Percentiles rank a stretch among this genome's conserved stretches.
These are phyloP conservation scores for Cydia fagiglandana DNA, from an alignment of 1,140 invertebrate species.

Conservation along the genomic window DNA sequence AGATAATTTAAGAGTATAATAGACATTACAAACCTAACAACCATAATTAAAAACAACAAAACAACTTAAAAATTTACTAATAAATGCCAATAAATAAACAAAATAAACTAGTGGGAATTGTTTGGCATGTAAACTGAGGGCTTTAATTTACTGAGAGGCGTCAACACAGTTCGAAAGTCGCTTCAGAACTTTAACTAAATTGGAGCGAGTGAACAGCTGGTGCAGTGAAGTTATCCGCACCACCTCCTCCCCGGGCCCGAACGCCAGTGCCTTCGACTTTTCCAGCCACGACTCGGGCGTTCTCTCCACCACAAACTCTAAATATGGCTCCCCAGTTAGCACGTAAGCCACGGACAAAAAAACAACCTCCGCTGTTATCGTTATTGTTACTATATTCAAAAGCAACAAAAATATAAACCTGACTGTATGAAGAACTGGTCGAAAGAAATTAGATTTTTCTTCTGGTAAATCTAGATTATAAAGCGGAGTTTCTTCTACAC, in stretches of 20 bases:
- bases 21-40: conserved; percentile 6
- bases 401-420: conserved; percentile 51
- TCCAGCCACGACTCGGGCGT: conserved; percentile 51
- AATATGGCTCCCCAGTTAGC: conserved; percentile 52
- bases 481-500: conserved; percentile 6
- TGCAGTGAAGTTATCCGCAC: conserved; percentile 54
- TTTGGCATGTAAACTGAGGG: neutral
- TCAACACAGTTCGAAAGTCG: neutral
- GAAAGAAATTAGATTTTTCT: conserved; percentile 33
- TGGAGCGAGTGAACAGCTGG: conserved; percentile 50
- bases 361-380: conserved; percentile 47
- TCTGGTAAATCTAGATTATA: conserved; percentile 32
- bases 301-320: conserved; percentile 54
- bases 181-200: conserved; percentile 55
- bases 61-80: neutral
- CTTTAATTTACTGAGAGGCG: neutral
- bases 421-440: conserved; percentile 41
- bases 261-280: conserved; percentile 44
- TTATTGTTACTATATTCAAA: conserved; percentile 51
- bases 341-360: conserved; percentile 53
- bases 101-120: neutral
- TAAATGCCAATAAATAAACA: neutral
- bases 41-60: neutral
- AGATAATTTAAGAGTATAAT: neutral
- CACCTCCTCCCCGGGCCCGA: conserved; percentile 53